These are phyloP conservation scores for Babylonia areolata DNA, from an alignment of 1,140 invertebrate genomes.

Conservation along the genomic window DNA sequence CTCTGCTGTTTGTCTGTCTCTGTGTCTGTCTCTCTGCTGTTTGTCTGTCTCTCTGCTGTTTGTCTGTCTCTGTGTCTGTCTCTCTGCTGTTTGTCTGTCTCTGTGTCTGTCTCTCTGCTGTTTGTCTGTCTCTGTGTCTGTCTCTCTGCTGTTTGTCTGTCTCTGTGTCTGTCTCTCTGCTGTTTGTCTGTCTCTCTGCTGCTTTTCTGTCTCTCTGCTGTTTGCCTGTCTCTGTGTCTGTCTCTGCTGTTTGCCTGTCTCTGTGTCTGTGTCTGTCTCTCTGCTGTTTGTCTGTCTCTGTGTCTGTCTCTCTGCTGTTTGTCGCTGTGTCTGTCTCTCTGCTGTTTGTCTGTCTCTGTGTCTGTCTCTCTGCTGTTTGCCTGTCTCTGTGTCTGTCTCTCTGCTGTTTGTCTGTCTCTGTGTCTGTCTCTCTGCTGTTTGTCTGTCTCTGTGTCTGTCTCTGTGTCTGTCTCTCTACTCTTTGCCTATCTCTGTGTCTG, in stretches of 20 bases:
- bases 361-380: not conserved
- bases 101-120: too few species aligned
- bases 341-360: too few species aligned
- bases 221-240: constrained; percentile 12
- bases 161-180: too few species aligned
- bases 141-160: too few species aligned
- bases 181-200: constrained; percentile 10
- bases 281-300: not conserved
- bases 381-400: not conserved
- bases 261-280: not conserved
- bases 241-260: not conserved
- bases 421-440: too few species aligned
- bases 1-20: too few species aligned
- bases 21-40: too few species aligned
- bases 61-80: too few species aligned
- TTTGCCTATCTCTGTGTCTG: constrained; percentile 10
- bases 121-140: too few species aligned
- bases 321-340: not conserved
- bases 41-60: too few species aligned
- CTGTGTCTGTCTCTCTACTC: not conserved
- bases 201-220: constrained; percentile 4
- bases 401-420: too few species aligned
- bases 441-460: constrained; percentile 10
- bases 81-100: too few species aligned
- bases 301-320: not conserved